Evolutionary conservation across 2,113 vertebrate genomes (phyloP), one percentile per base, ranked within the genome.

Genomic region (Callopanchax toddi): DNA sequence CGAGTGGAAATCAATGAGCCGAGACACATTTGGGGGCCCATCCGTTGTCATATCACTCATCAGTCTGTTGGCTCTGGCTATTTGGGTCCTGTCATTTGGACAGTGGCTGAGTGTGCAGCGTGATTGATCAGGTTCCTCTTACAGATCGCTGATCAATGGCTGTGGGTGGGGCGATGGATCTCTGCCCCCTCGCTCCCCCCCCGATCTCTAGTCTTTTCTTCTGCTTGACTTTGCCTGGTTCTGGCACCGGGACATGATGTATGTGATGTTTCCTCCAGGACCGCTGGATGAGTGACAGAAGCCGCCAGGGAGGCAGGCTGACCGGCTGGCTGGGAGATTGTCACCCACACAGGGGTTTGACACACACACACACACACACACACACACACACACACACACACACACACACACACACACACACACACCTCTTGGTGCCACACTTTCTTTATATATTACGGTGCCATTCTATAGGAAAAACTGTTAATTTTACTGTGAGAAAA

Each of bases 1-100:
- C 80, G 93, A 98, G 92, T 93, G 93, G 94, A 98, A 98, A 99
- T 98, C 97, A 97, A 98, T 98, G 95, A 91, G 86, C 91, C 93
- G 93, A 94, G 95, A 96, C 95, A 91, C 93, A 94, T 93, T 94
- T 91, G 93, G 87, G 93, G 93, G 93, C 94, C 93, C 91, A 87
- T 86, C 81, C 84, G 71, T 92, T 95, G 96, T 98, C 96, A 96
- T 96, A 98, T 98, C 96, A 95, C 92, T 98, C 96, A 97, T 98
- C 94, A 92, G 92, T 93, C 94, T 93, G 93, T 90, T 91, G 94
- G 93, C 89, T 91, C 91, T 85, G 91, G 88, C 89, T 93, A 95
- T 94, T 93, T 91, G 91, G 90, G 91, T 89, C 71, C 85, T 95
- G 95, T 95, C 95, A 96, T 81, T 86, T 78, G 92, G 92, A 94